Base-by-base conservation (phyloP, 1,140 invertebrate species). In the Olivierus martensii region DNA sequence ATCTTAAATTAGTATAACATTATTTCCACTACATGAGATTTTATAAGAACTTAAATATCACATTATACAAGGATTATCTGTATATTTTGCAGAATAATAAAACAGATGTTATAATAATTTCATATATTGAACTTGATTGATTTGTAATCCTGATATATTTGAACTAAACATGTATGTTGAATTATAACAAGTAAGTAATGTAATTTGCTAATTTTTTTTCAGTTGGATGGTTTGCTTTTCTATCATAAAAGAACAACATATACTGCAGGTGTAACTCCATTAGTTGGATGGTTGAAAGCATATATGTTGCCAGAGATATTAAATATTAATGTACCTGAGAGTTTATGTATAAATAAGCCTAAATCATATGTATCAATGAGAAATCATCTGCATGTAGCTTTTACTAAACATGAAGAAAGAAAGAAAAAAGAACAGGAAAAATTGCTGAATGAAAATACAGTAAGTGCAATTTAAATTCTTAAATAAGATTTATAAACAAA, bases 251-350 rank as follows among this genome's bases (percentile, higher is more conserved):
- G 78, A 57, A 77, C 78, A 0, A 77, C 80, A 58, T 96, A 96
- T 60, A 77, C 75, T 9, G 75, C 77, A 58, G 86, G 85, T 11
- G 66, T 71, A 36, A 88, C 87, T 0, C 89, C 91, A 0, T 68
- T 95, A 12, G 85, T 92, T 1, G 80, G 82, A 2, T 94, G 89
- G 89, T 69, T 93, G 1, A 90, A 84, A 65, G 75, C 82, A 1
- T 91, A 77, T 28, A 92, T 92, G 88, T 62, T 92, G 10, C 75
- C 79, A 2, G 87, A 92, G 72, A 73, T 88, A 19, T 67, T 93
- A 9, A 73, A 76, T 39, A 67, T 79, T 37, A 53, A 61, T 36
- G 66, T 79, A 12, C 70, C 74, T 15, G 63, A 68, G n/a, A 49
- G 53, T 39, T 61, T 65, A 62, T 50, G 67, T 46, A 55, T 65